phyloP scores from a whole-genome alignment of 2,888 invertebrate species.

The Helicoverpa assulta region DNA sequence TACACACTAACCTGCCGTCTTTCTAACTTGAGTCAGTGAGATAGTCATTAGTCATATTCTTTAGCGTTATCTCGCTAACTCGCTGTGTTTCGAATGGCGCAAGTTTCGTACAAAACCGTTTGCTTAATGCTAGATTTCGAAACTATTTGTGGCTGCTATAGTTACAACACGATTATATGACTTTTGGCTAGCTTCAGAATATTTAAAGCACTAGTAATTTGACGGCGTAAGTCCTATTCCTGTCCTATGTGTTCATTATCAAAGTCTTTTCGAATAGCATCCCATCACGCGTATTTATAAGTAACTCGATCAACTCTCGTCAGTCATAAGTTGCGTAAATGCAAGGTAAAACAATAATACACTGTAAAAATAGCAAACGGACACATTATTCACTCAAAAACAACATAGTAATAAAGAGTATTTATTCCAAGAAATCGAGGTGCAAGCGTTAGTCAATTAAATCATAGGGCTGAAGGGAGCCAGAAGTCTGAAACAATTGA shows the following conservation, averaged over 20 bases:
- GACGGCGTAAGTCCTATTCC: conserved; percentile 11
- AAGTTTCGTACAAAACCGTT: conserved; percentile 41
- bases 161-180: conserved; percentile 18
- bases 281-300: conserved; percentile 20
- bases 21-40: conserved; percentile 26
- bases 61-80: conserved; percentile 13
- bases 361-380: conserved; percentile 27
- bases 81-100: conserved; percentile 37
- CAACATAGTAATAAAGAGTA: conserved; percentile 14
- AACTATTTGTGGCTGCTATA: conserved; percentile 28
- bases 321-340: conserved; percentile 28
- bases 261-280: conserved; percentile 11
- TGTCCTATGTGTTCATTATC: neutral
- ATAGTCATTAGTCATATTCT: conserved; percentile 6
- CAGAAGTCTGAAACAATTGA: conserved; percentile 30
- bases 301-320: neutral
- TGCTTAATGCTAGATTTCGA: conserved; percentile 38
- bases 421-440: conserved; percentile 11
- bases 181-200: conserved; percentile 53
- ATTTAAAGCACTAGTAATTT: conserved; percentile 9
- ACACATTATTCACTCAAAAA: conserved; percentile 31
- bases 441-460: conserved; percentile 23
- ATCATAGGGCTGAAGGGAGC: conserved; percentile 31
- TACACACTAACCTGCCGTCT: conserved; percentile 22
- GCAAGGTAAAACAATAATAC: conserved; percentile 30